Percentiles rank a stretch among this genome's conserved stretches.
Evolutionary conservation across 1,140 invertebrate genomes (phyloP).

Genomic region (Drosophila orosa): DNA sequence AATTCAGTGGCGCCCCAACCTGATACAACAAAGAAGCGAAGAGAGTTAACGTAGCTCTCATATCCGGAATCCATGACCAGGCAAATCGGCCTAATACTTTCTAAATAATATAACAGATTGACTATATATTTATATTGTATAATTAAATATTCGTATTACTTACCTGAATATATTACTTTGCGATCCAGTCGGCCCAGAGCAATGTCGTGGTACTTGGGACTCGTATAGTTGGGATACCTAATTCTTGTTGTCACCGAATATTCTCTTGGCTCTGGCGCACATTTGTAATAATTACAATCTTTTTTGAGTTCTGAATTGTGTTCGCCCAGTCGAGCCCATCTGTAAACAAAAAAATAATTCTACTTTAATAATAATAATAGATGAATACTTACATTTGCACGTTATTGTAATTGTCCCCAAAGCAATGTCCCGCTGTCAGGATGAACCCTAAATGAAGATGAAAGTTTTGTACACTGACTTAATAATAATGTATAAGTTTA

Average conservation of each 20-base stretch:
- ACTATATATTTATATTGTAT: not conserved
- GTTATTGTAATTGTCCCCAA: not conserved
- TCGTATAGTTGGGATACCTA: not conserved
- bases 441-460: conserved; percentile 10
- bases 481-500: too few species aligned
- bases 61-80: not conserved
- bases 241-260: not conserved
- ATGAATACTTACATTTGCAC: not conserved
- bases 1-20: conserved; percentile 5
- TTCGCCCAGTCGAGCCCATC: conserved; percentile 12
- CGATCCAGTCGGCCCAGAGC: not conserved
- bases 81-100: conserved; percentile 8
- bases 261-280: not conserved
- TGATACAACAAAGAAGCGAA: not conserved
- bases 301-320: not conserved
- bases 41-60: not conserved
- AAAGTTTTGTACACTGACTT: not conserved
- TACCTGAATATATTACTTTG: not conserved
- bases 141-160: not conserved
- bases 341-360: not conserved
- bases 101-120: not conserved
- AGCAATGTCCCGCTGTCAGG: conserved; percentile 17
- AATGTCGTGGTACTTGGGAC: not conserved
- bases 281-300: not conserved
- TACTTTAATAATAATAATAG: too few species aligned